phyloP scores from a whole-genome alignment of 2,113 vertebrate species.

The Aegithalos caudatus region DNA sequence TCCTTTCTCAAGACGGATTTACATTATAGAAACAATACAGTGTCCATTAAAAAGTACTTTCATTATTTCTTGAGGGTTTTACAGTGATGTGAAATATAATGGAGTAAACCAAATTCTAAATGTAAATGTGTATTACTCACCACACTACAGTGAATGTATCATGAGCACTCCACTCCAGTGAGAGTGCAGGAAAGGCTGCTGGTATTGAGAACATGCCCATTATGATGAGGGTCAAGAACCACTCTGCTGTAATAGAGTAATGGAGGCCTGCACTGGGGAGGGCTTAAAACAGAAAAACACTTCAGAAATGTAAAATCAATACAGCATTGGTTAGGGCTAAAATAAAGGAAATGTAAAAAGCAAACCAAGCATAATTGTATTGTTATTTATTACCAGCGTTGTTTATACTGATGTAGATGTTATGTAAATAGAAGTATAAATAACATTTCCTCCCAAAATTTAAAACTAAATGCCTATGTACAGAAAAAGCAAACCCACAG shows the following conservation, averaged over 20 bases:
- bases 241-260: not conserved
- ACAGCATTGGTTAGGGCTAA: not conserved
- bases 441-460: not conserved
- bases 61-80: not conserved
- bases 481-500: slow-evolving; percentile 43
- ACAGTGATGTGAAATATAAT: not conserved
- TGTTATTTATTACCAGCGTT: not conserved
- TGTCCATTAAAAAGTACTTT: not conserved
- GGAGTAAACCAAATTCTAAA: not conserved
- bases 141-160: not conserved
- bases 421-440: not conserved
- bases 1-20: not conserved
- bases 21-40: not conserved
- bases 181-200: not conserved
- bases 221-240: not conserved
- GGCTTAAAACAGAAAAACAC: not conserved
- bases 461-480: not conserved
- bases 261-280: not conserved
- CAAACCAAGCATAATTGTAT: not conserved
- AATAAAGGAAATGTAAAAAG: not conserved
- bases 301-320: not conserved
- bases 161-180: not conserved
- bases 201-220: not conserved
- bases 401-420: not conserved
- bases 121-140: not conserved